Evolutionary conservation across 2,797 vertebrate species (phyloP), one percentile per base, ranked within the genome.

Genomic region (Onychomys torridus): DNA sequence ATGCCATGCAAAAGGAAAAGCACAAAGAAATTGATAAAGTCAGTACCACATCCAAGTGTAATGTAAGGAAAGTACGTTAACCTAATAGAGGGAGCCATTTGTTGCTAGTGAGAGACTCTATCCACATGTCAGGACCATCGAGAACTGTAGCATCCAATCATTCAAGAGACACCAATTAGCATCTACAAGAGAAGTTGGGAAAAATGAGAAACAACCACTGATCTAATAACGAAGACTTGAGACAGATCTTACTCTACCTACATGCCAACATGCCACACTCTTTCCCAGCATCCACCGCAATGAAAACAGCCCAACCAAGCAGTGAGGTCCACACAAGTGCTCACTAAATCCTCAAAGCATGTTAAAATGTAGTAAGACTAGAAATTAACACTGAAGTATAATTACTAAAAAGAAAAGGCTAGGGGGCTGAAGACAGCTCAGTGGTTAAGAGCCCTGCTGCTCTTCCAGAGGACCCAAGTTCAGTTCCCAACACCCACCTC

Each of bases 21-120:
- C 78, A 89, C 89, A 94, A 91, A 93, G 87, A 96, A 93, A 89
- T 12, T 61, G 78, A 91, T 37, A 86, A 91, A 75, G 90, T 12
- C 27, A 67, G 34, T 49, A 55, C 81, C 79, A 57, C 46, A 55
- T 32, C 73, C 65, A 93, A 82, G 11, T 77, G 46, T 75, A 93
- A 71, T 32, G 88, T 27, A 77, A 76, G 27, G 63, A 92, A 90
- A 46, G 57, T n/a, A 73, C 34, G 67, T 43, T n/a, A 78, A 86
- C 95, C 13, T 93, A 49, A 69, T 46, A 81, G 93, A 95, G 13
- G 2, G 13, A 96, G 49, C 17, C 49, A 83, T 43, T 92, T 94
- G 63, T 84, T 65, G 69, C 67, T 27, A 82, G 78, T 49, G n/a
- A 91, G 93, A 92, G 40, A 71, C 46, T 82, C 65, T 90, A 59